These are phyloP conservation scores for Tragelaphus strepsiceros DNA, from an alignment of 2,113 vertebrate genomes.

Conservation along the genomic window DNA sequence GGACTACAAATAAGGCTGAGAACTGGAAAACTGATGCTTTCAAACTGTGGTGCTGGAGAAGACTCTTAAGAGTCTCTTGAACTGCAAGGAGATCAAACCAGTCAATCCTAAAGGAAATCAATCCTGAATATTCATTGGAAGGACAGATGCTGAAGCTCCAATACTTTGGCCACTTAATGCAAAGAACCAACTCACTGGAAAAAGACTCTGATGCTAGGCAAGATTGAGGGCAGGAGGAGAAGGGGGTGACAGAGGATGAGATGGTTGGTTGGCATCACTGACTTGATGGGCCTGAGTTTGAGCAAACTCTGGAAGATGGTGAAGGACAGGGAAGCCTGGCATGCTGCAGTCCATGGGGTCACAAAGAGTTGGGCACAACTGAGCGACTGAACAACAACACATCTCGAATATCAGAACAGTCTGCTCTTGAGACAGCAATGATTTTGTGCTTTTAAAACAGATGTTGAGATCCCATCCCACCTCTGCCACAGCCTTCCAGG, in stretches of 20 bases:
- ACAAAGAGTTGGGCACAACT: not conserved
- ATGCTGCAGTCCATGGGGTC: not conserved
- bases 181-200: not conserved
- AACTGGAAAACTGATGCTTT: not conserved
- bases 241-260: not conserved
- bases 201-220: not conserved
- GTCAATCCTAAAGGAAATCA: not conserved
- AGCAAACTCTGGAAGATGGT: not conserved
- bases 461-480: accelerated
- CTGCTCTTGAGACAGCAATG: not conserved
- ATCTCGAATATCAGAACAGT: not conserved
- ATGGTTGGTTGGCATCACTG: not conserved
- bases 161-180: not conserved
- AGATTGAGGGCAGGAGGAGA: not conserved
- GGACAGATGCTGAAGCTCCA: not conserved
- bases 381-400: not conserved
- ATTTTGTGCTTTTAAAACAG: not conserved
- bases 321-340: not conserved
- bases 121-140: not conserved
- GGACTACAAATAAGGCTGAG: not conserved
- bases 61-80: not conserved
- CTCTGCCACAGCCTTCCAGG: not conserved
- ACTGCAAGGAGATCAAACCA: not conserved
- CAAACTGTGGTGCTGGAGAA: not conserved
- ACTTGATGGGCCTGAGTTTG: not conserved